Base-by-base conservation (phyloP, 2,888 invertebrate species). In the Sphecodes monilicornis region DNA sequence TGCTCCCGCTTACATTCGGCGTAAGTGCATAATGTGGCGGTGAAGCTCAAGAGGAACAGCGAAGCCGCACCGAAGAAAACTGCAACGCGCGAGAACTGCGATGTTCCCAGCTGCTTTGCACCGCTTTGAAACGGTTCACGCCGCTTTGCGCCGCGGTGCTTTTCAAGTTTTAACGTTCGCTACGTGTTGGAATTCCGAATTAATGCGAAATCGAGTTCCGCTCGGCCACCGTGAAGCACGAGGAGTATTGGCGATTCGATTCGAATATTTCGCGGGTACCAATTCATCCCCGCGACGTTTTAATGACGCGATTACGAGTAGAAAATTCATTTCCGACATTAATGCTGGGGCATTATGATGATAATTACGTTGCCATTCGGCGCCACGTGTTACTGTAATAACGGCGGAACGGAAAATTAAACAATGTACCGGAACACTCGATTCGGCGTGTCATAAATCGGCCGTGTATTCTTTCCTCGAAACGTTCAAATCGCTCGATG, bases 81-180 rank as follows among this genome's bases (percentile, higher is more conserved):
- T 29, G 6, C 22, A 8, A 22, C 32, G 64, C 64, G 10, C 8
- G 32, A 1, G 64, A 10, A 64, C 64, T 29, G 13, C 32, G 36
- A 83, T 64, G 73, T 71, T 41, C 72, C 60, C 68, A 76, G 60
- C 50, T 75, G 80, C 85, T n/a, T 10, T 11, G 1, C 54, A n/a
- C 8, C n/a, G n/a, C n/a, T 54, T 54, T 10, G n/a, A 2, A 36
- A 36, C 36, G 36, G 3, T 36, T 36, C 5, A 5, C 54, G 1
- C n/a, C n/a, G 54, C 54, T 41, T 41, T 36, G 36, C 5, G 36
- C 36, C 36, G 36, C 84, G 8, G 6, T 6, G 50, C 22, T 87
- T 85, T 86, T 87, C 50, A 22, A 36, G 92, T 89, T 92, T 89
- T 88, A 87, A 90, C 83, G 84, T 82, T 76, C 22, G 72, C 77